phyloP scores from a whole-genome alignment of 2,113 vertebrate genomes.

The Capra hircus region DNA sequence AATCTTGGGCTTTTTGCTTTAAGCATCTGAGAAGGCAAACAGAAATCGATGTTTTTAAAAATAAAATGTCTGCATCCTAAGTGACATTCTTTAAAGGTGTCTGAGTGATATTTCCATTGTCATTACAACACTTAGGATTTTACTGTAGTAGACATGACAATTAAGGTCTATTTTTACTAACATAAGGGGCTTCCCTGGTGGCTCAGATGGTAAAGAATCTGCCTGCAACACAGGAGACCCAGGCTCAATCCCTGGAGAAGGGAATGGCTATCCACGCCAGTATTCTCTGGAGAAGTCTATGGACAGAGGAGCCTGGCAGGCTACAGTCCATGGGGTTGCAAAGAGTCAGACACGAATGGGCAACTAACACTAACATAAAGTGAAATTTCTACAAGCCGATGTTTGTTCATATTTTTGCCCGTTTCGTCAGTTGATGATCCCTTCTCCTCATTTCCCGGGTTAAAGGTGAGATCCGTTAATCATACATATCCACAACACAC shows the following conservation, averaged over 20 bases:
- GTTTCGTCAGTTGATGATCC: not conserved
- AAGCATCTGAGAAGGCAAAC: not conserved
- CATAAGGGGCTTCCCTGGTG: not conserved
- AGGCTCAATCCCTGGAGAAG: not conserved
- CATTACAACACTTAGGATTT: not conserved
- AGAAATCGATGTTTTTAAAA: slow-evolving; percentile 10
- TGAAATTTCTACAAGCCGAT: not conserved
- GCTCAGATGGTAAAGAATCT: not conserved
- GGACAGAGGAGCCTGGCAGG: not conserved
- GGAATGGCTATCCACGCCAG: not conserved
- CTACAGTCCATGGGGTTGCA: not conserved
- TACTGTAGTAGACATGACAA: rapidly evolving
- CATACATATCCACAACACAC: not conserved
- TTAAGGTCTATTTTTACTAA: not conserved
- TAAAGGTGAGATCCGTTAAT: not conserved
- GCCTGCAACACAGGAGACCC: not conserved
- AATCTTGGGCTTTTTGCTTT: not conserved
- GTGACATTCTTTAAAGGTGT: not conserved
- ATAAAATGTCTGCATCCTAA: not conserved
- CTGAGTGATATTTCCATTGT: not conserved
- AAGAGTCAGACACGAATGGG: not conserved
- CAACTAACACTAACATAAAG: not conserved
- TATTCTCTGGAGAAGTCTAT: not conserved
- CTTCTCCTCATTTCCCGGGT: not conserved
- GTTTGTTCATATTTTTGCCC: not conserved